Evolutionary conservation across 35 echinoderm and acorn worm genomes (phyloP).

Genomic region (Apostichopus japonicus): DNA sequence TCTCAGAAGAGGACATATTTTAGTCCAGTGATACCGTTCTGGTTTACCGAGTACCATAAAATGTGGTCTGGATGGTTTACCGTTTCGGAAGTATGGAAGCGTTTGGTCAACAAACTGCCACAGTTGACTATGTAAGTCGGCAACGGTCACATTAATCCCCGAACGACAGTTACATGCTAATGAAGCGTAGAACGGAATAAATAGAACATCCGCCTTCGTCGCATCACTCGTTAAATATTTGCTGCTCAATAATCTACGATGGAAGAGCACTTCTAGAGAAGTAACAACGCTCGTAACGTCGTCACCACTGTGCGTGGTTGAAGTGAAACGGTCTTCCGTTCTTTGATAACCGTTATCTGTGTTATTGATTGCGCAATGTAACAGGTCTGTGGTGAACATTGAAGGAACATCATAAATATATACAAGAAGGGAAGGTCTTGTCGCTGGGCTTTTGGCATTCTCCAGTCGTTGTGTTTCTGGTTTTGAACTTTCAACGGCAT

Average conservation of each 20-base stretch:
- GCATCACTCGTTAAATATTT: slow-evolving; percentile 8
- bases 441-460: not conserved
- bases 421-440: slow-evolving; percentile 19
- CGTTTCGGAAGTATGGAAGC: slow-evolving; percentile 31
- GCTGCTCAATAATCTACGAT: slow-evolving; percentile 8
- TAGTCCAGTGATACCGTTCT: slow-evolving; percentile 44
- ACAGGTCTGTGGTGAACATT: slow-evolving; percentile 27
- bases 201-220: slow-evolving; percentile 24
- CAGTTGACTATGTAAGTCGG: slow-evolving; percentile 18
- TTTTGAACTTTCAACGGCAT: not conserved
- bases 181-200: slow-evolving; percentile 32
- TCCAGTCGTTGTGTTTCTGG: not conserved
- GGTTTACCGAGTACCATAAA: slow-evolving; percentile 42
- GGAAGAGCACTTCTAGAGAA: slow-evolving; percentile 26
- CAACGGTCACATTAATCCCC: not conserved
- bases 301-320: not conserved
- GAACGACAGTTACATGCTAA: slow-evolving; percentile 31
- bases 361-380: slow-evolving; percentile 7
- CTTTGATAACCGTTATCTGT: not conserved
- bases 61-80: slow-evolving; percentile 33
- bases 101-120: slow-evolving; percentile 29
- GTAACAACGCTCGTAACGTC: not conserved
- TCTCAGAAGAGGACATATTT: slow-evolving; percentile 44
- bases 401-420: slow-evolving; percentile 40
- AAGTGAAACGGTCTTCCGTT: not conserved